A percentile compares a stretch with the other conserved stretches of the same genome.
Conservation (phyloP, 2,888 invertebrate species). For the Cotesia congregata region DNA sequence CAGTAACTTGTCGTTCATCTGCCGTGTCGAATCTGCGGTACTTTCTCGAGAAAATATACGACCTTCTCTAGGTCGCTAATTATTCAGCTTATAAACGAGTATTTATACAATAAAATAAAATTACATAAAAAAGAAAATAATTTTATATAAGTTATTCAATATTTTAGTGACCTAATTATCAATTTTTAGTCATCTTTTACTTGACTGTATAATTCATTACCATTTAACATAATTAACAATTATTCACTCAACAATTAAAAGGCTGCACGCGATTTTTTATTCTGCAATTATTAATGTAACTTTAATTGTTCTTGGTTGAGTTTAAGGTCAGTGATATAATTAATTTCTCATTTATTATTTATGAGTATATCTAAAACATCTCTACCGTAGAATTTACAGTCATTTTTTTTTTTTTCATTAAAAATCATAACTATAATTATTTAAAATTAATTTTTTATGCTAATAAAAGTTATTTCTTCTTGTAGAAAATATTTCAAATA, state of each 20-base stretch:
- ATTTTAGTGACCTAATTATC: neutral
- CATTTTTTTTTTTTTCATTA: too few species aligned
- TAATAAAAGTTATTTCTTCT: too few species aligned
- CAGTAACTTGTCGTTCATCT: neutral
- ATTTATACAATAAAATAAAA: neutral
- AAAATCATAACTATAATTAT: too few species aligned
- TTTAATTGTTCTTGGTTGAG: neutral
- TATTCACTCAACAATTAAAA: neutral
- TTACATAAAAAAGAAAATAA: neutral
- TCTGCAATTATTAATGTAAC: neutral
- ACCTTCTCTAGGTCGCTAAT: conserved; percentile 41
- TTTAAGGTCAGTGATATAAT: neutral
- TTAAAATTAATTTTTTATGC: too few species aligned
- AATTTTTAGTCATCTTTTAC: too few species aligned
- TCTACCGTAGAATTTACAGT: too few species aligned
- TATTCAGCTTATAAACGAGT: neutral
- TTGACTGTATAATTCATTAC: neutral
- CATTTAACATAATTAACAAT: neutral
- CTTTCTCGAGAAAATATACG: conserved; percentile 6
- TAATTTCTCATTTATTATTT: neutral
- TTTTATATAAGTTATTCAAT: neutral
- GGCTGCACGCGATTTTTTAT: neutral
- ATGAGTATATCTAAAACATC: conserved; percentile 14
- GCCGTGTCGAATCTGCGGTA: neutral
- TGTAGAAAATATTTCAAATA: too few species aligned